Conservation (phyloP, 2,113 vertebrate genomes). For the Gymnocephalus cernua region DNA sequence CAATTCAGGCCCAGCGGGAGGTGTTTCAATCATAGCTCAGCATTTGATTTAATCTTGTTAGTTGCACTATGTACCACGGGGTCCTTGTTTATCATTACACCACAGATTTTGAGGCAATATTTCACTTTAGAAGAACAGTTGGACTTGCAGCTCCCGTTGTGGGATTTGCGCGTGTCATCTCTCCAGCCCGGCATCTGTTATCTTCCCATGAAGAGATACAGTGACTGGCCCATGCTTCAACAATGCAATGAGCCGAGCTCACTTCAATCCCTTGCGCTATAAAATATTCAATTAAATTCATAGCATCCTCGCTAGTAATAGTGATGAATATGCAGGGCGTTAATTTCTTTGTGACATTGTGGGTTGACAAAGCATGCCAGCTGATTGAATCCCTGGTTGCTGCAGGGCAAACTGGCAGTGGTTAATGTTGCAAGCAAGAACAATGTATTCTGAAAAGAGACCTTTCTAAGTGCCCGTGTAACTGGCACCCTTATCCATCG, state of each 20-base stretch:
- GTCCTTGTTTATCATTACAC: slow-evolving; percentile 31
- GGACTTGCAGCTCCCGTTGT: not conserved
- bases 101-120: not conserved
- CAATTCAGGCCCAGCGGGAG: slow-evolving; percentile 36
- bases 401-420: slow-evolving; percentile 51
- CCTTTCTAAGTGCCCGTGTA: not conserved
- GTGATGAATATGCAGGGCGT: slow-evolving; percentile 67
- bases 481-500: not conserved
- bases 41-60: slow-evolving; percentile 42
- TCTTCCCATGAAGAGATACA: slow-evolving; percentile 35
- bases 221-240: slow-evolving; percentile 41
- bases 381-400: slow-evolving; percentile 70
- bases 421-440: slow-evolving; percentile 70
- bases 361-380: slow-evolving; percentile 56
- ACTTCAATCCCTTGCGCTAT: slow-evolving; percentile 46
- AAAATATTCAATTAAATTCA: slow-evolving; percentile 72
- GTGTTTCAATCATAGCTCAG: slow-evolving; percentile 42
- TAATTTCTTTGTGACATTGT: slow-evolving; percentile 65
- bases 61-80: slow-evolving; percentile 21
- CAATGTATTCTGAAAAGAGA: slow-evolving; percentile 49
- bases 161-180: slow-evolving; percentile 29
- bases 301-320: slow-evolving; percentile 45
- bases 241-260: slow-evolving; percentile 46
- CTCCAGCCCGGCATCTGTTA: slow-evolving; percentile 30
- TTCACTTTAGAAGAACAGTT: slow-evolving; percentile 25